phyloP scores from a whole-genome alignment of 2,113 vertebrate genomes.

The Chrysochloris asiatica region DNA sequence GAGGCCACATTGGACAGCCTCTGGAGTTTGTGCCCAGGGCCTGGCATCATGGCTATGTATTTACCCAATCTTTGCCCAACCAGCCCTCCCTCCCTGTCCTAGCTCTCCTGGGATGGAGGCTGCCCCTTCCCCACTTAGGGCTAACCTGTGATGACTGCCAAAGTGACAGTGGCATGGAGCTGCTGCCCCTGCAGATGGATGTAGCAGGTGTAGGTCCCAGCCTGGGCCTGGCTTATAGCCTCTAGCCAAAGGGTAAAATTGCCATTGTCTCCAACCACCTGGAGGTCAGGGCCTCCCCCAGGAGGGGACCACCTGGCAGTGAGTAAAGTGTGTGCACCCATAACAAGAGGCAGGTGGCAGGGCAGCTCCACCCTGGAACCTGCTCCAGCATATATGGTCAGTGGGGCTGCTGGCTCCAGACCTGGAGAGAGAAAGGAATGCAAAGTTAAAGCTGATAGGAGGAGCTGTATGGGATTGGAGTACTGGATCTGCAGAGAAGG shows the following conservation, averaged over 20 bases:
- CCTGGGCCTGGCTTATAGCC: constrained; percentile 72
- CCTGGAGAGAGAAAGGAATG: constrained; percentile 73
- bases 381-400: constrained; percentile 79
- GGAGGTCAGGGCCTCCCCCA: constrained; percentile 54
- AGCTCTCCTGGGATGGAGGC: background rate
- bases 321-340: constrained; percentile 46
- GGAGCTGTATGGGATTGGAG: background rate
- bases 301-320: constrained; percentile 77
- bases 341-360: constrained; percentile 70
- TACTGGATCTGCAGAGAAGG: background rate
- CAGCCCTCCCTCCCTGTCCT: background rate
- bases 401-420: constrained; percentile 69
- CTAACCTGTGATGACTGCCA: constrained; percentile 85
- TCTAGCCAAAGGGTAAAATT: constrained; percentile 78
- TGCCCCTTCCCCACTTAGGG: constrained; percentile 1
- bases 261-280: constrained; percentile 55
- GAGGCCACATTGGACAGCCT: background rate
- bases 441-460: background rate
- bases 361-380: constrained; percentile 82
- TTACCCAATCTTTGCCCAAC: background rate
- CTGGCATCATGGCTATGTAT: background rate
- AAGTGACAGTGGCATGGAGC: constrained; percentile 72
- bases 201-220: constrained; percentile 80
- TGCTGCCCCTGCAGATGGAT: constrained; percentile 71
- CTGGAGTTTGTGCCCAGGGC: background rate